Evolutionary conservation across 53 echinoderm and acorn worm genomes (phyloP).

Genomic region (Arbacia lixula): DNA sequence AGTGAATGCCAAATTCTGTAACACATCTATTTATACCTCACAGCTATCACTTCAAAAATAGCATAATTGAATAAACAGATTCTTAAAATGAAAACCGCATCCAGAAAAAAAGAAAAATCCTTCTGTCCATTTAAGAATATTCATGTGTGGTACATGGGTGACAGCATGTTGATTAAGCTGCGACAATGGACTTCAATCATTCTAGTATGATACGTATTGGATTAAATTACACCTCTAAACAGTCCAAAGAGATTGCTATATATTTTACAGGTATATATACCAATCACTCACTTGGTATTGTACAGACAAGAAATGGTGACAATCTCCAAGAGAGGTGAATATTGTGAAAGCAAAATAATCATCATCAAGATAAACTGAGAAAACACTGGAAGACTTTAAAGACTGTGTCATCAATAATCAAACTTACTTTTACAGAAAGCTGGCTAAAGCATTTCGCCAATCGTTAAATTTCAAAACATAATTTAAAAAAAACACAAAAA

Average conservation of each 20-base stretch:
- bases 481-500: no score
- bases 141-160: neutral
- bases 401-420: no score
- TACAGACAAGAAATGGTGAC: neutral
- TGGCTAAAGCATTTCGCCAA: no score
- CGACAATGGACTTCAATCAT: neutral
- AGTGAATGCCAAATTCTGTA: neutral
- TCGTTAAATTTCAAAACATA: no score
- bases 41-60: slow-evolving; percentile 35
- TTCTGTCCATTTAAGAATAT: slow-evolving; percentile 10
- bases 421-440: no score
- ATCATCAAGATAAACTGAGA: no score
- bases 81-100: slow-evolving; percentile 21
- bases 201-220: slow-evolving; percentile 3
- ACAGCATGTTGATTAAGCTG: neutral
- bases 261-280: slow-evolving; percentile 36
- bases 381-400: no score
- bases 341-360: no score
- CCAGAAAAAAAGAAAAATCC: slow-evolving; percentile 17
- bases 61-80: slow-evolving; percentile 18
- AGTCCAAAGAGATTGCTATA: slow-evolving; percentile 40
- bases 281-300: neutral
- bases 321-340: no score
- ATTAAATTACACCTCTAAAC: slow-evolving; percentile 26
- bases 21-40: no score